Percentiles rank a stretch among this genome's conserved stretches.
These are phyloP conservation scores for Patella vulgata DNA, from an alignment of 1,140 invertebrate genomes.

Conservation along the genomic window DNA sequence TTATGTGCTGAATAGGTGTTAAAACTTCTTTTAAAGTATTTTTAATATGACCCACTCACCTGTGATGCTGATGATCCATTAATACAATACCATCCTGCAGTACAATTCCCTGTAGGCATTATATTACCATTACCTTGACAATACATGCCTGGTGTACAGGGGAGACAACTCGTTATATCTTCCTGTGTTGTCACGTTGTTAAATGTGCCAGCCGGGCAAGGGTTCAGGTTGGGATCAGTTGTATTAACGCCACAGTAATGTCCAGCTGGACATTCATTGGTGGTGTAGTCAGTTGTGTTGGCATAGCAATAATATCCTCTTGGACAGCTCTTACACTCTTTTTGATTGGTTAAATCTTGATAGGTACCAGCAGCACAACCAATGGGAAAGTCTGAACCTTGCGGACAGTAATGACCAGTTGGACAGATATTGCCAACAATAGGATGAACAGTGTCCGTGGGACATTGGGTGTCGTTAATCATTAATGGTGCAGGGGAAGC, in stretches of 20 bases:
- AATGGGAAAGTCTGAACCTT: conserved; percentile 56
- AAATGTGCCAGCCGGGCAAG: conserved; percentile 56
- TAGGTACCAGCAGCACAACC: conserved; percentile 59
- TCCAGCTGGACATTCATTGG: conserved; percentile 54
- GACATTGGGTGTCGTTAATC: conserved; percentile 57
- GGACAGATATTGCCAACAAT: conserved; percentile 61
- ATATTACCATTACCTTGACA: conserved; percentile 57
- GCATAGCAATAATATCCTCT: conserved; percentile 56
- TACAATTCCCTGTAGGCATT: conserved; percentile 51
- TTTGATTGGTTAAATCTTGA: conserved; percentile 56
- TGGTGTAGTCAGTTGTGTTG: conserved; percentile 55
- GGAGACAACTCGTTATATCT: conserved; percentile 38
- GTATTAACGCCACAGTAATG: conserved; percentile 57
- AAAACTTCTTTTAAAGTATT: no score
- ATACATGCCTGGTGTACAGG: conserved; percentile 55
- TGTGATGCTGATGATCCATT: conserved; percentile 47
- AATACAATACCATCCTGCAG: conserved; percentile 60
- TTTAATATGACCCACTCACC: conserved; percentile 32
- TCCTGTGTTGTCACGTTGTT: conserved; percentile 51
- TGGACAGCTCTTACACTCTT: conserved; percentile 55
- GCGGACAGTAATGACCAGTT: conserved; percentile 58
- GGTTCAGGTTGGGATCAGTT: conserved; percentile 45
- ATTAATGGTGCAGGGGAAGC: conserved; percentile 54
- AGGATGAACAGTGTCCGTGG: conserved; percentile 53
- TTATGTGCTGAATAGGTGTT: no score